phyloP scores from a whole-genome alignment of 2,888 invertebrate species.

The Drosophila koepferae region DNA sequence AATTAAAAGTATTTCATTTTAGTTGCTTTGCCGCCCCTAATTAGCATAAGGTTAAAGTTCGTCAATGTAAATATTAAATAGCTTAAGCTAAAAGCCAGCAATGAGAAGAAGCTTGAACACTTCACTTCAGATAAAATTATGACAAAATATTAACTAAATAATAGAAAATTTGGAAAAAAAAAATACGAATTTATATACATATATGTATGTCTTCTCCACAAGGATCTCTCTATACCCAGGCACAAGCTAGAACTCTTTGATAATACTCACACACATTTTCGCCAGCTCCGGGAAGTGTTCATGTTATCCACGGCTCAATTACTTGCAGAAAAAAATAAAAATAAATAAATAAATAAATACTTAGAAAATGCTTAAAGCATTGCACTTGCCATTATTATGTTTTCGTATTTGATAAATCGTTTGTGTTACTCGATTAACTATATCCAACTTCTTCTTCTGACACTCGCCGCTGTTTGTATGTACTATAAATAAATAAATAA shows the following conservation, averaged over 20 bases:
- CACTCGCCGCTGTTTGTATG: constrained; percentile 45
- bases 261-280: constrained; percentile 5
- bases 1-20: constrained; percentile 57
- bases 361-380: constrained; percentile 48
- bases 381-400: constrained; percentile 80
- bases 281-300: constrained; percentile 46
- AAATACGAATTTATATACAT: constrained; percentile 29
- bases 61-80: constrained; percentile 32
- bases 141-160: background rate
- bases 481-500: constrained; percentile 33
- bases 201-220: constrained; percentile 8
- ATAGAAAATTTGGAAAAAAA: constrained; percentile 6
- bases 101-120: constrained; percentile 34
- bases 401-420: constrained; percentile 58
- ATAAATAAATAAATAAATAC: background rate
- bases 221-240: constrained; percentile 27
- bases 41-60: constrained; percentile 40
- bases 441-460: constrained; percentile 13
- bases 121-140: constrained; percentile 39
- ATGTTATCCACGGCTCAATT: constrained; percentile 27
- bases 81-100: constrained; percentile 23
- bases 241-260: constrained; percentile 5
- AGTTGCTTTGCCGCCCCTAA: constrained; percentile 56
- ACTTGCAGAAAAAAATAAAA: constrained; percentile 16
- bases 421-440: constrained; percentile 11